Evolutionary conservation across 2,888 invertebrate genomes (phyloP).

Genomic region (Archaeoteleia sp.): DNA sequence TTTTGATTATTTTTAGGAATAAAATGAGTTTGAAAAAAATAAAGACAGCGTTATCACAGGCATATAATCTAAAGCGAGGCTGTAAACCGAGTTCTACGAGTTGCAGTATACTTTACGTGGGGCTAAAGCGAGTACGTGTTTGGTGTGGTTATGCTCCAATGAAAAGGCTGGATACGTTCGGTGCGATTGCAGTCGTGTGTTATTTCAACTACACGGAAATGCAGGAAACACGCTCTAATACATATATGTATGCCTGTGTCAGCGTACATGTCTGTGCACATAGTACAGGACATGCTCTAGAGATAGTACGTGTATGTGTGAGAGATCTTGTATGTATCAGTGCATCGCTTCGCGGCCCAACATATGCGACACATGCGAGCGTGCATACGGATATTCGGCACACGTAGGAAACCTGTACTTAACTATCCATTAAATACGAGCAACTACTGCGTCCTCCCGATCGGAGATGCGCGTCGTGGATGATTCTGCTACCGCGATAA

Average conservation of each 20-base stretch:
- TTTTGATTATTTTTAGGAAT: slow-evolving; percentile 13
- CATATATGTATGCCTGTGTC: slow-evolving; percentile 29
- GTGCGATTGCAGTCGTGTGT: slow-evolving; percentile 49
- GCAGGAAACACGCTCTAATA: slow-evolving; percentile 38
- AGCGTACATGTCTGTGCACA: slow-evolving; percentile 25
- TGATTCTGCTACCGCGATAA: slow-evolving; percentile 34
- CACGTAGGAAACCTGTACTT: slow-evolving; percentile 70
- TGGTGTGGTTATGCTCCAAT: slow-evolving; percentile 58
- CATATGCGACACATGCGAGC: slow-evolving; percentile 57
- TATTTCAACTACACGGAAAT: slow-evolving; percentile 46
- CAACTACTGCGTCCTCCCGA: slow-evolving; percentile 46
- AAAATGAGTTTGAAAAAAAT: slow-evolving; percentile 48
- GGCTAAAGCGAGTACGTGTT: slow-evolving; percentile 64
- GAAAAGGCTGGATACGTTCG: slow-evolving; percentile 52
- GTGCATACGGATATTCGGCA: slow-evolving; percentile 60
- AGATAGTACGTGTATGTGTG: background rate
- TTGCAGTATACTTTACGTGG: slow-evolving; percentile 45
- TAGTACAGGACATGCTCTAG: background rate
- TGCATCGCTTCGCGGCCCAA: slow-evolving; percentile 40
- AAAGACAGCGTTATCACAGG: slow-evolving; percentile 65
- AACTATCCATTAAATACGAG: slow-evolving; percentile 72
- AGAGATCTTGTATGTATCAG: slow-evolving; percentile 6
- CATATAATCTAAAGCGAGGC: slow-evolving; percentile 69
- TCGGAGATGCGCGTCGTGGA: slow-evolving; percentile 36
- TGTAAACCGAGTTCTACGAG: slow-evolving; percentile 64